phyloP scores from a whole-genome alignment of 2,888 invertebrate genomes.

The Blera fallax region DNA sequence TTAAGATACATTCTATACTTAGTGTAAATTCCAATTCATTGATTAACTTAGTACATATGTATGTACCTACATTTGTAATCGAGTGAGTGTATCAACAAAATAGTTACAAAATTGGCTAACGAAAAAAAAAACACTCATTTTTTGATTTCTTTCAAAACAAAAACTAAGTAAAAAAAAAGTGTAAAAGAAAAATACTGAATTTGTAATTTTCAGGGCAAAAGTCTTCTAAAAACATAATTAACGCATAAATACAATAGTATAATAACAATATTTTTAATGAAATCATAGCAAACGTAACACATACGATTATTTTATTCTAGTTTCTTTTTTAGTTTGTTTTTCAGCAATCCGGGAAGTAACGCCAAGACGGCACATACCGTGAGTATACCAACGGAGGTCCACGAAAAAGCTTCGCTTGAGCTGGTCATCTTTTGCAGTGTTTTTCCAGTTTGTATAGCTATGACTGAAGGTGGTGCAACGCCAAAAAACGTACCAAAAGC shows the following conservation, averaged over 20 bases:
- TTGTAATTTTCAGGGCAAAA: conserved; percentile 16
- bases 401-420: conserved; percentile 93
- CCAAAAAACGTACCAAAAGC: conserved; percentile 98
- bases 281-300: conserved; percentile 18
- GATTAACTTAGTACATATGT: background rate
- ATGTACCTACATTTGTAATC: background rate
- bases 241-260: conserved; percentile 41
- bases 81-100: background rate
- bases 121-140: background rate
- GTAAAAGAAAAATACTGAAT: conserved; percentile 41
- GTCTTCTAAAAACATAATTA: conserved; percentile 15
- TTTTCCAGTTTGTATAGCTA: conserved; percentile 98
- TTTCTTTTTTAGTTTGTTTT: conserved; percentile 89
- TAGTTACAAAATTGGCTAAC: conserved; percentile 13
- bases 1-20: background rate
- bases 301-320: conserved; percentile 84
- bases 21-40: background rate
- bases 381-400: conserved; percentile 91
- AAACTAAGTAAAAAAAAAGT: background rate
- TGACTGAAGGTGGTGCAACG: conserved; percentile 97
- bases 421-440: conserved; percentile 96
- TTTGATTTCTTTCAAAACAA: background rate
- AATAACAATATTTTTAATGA: conserved; percentile 30
- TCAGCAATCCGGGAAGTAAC: conserved; percentile 93
- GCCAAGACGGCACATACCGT: conserved; percentile 91